Conservation (phyloP, 2,113 vertebrate genomes). For the Dicrurus megarhynchus region DNA sequence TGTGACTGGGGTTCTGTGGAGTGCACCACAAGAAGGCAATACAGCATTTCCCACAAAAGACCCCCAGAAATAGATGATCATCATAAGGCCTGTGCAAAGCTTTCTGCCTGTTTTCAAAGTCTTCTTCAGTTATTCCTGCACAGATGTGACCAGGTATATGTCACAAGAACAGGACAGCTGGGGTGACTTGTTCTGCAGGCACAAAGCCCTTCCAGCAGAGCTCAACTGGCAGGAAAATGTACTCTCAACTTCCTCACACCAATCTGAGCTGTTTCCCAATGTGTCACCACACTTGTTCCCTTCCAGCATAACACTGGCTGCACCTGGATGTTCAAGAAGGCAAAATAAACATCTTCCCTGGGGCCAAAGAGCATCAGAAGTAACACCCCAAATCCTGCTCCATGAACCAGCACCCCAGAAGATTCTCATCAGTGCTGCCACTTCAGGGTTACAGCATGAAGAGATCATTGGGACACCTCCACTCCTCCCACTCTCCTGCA, state of each 20-base stretch:
- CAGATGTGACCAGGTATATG: too few relatives aligned
- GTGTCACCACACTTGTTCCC: neutral
- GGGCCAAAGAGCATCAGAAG: neutral
- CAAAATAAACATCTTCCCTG: neutral
- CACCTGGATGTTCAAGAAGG: neutral
- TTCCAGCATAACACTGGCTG: neutral
- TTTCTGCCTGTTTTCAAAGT: neutral
- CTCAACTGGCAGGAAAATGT: neutral
- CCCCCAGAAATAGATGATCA: neutral
- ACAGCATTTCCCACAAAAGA: neutral
- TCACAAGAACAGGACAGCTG: neutral
- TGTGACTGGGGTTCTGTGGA: neutral
- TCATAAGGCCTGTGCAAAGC: neutral
- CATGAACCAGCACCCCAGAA: neutral
- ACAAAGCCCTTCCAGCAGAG: neutral
- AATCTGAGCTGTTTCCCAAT: too few relatives aligned
- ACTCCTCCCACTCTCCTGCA: neutral
- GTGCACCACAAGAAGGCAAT: neutral
- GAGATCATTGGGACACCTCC: accelerated
- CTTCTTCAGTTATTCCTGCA: neutral
- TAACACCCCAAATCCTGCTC: neutral
- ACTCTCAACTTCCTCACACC: neutral
- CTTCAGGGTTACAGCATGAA: accelerated
- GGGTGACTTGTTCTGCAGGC: neutral
- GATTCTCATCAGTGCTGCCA: too few relatives aligned